A percentile compares a stretch with the other conserved stretches of the same genome.
Evolutionary conservation across 2,888 invertebrate genomes (phyloP).

Genomic region (Drosophila rellima): DNA sequence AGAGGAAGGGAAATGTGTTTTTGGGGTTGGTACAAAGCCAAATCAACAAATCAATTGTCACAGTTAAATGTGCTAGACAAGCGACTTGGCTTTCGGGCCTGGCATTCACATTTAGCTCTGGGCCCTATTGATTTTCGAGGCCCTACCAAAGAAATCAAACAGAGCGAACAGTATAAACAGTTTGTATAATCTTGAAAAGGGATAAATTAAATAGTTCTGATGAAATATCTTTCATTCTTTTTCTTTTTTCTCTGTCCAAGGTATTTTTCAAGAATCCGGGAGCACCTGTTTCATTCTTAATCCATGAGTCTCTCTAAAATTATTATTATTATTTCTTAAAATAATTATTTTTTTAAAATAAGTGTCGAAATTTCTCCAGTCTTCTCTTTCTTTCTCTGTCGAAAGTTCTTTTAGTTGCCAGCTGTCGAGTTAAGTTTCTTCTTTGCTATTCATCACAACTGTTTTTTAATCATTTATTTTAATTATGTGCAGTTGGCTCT

Average conservation of each 20-base stretch:
- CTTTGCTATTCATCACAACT: slow-evolving; percentile 7
- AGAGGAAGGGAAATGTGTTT: not conserved
- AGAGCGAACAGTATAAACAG: not conserved
- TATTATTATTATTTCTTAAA: too few species aligned
- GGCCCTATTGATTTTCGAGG: slow-evolving; percentile 51
- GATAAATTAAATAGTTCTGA: not conserved
- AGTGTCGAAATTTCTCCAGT: not conserved
- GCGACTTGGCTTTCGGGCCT: slow-evolving; percentile 33
- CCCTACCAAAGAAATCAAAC: slow-evolving; percentile 25
- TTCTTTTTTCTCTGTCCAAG: not conserved
- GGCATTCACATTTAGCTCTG: slow-evolving; percentile 27
- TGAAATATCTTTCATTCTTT: not conserved
- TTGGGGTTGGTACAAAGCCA: slow-evolving; percentile 38
- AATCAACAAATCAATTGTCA: slow-evolving; percentile 56
- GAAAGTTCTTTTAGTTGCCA: slow-evolving; percentile 8
- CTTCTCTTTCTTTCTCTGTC: not conserved
- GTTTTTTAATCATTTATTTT: slow-evolving; percentile 42
- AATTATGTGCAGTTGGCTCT: slow-evolving; percentile 50
- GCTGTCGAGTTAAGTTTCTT: slow-evolving; percentile 11
- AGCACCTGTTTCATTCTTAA: too few species aligned
- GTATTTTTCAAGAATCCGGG: too few species aligned
- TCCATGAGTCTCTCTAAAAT: too few species aligned
- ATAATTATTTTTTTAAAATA: too few species aligned
- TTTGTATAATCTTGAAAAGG: slow-evolving; percentile 2
- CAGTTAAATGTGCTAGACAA: slow-evolving; percentile 50